phyloP scores from a whole-genome alignment of 1,140 invertebrate species.

The Drosophila pruinosa region DNA sequence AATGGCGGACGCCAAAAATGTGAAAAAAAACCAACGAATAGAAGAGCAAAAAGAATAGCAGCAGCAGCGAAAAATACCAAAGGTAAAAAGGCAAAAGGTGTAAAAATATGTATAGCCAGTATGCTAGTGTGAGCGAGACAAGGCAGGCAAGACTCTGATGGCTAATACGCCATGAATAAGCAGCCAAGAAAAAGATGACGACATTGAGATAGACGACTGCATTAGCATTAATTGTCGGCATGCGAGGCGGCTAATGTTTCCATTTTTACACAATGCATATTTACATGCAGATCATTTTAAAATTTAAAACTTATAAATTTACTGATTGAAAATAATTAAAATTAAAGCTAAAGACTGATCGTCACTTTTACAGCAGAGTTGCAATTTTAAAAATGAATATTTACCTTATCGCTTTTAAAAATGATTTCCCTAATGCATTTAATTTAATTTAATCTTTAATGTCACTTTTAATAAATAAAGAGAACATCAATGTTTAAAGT shows the following conservation, averaged over 20 bases:
- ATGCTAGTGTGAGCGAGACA: not conserved
- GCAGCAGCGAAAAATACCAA: conserved; percentile 51
- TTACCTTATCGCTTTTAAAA: too few species aligned
- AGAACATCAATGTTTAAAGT: too few species aligned
- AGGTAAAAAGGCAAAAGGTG: conserved; percentile 45
- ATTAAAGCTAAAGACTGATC: too few species aligned
- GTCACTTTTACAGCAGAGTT: too few species aligned
- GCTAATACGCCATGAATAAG: conserved; percentile 42
- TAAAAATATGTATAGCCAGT: conserved; percentile 17
- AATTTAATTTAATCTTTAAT: too few species aligned
- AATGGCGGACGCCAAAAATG: conserved; percentile 74
- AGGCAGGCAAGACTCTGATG: not conserved
- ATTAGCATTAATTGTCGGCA: conserved; percentile 56
- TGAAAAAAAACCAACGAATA: conserved; percentile 29
- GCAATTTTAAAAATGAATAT: too few species aligned
- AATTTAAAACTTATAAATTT: too few species aligned
- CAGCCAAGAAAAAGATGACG: conserved; percentile 50
- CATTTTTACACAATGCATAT: too few species aligned
- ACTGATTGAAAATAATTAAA: too few species aligned
- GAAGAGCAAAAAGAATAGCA: conserved; percentile 44
- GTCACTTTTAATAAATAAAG: too few species aligned
- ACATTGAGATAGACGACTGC: conserved; percentile 64
- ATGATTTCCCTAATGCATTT: too few species aligned
- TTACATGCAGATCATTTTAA: too few species aligned
- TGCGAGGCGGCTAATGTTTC: not conserved